Percentiles rank a stretch among this genome's conserved stretches.
phyloP scores from a whole-genome alignment of 2,113 vertebrate genomes.

The Genyomyrus donnyi region DNA sequence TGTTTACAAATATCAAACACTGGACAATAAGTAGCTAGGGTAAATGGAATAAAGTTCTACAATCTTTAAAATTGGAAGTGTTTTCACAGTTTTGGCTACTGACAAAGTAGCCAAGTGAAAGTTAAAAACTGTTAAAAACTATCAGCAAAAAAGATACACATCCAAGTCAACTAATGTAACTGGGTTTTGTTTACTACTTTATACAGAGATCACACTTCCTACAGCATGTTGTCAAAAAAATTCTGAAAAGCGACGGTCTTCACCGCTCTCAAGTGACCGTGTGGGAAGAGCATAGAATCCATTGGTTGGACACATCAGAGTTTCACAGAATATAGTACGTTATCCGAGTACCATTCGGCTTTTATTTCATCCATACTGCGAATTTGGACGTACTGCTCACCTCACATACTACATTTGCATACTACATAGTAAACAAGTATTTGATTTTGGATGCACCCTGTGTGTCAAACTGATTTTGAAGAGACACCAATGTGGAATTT shows the following conservation, averaged over 20 bases:
- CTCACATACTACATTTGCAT: background rate
- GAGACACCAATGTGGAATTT: background rate
- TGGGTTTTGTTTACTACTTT: background rate
- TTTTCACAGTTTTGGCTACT: no score
- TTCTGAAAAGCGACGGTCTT: background rate
- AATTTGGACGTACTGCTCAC: background rate
- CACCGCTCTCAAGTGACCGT: background rate
- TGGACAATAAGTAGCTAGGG: no score
- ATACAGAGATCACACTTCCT: background rate
- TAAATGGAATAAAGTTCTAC: no score
- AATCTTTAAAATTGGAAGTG: no score
- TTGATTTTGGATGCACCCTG: background rate
- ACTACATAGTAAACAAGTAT: background rate
- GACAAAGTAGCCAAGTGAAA: background rate
- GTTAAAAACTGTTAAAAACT: background rate
- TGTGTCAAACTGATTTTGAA: background rate
- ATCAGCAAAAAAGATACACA: background rate
- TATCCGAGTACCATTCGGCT: background rate
- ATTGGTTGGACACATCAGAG: background rate
- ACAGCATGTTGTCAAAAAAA: background rate
- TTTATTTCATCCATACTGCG: background rate
- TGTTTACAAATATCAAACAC: no score
- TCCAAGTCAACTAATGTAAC: background rate
- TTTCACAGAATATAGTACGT: background rate
- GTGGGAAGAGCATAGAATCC: background rate